These are phyloP conservation scores for Siphamia tubifer DNA, from an alignment of 2,113 vertebrate genomes.

Conservation along the genomic window DNA sequence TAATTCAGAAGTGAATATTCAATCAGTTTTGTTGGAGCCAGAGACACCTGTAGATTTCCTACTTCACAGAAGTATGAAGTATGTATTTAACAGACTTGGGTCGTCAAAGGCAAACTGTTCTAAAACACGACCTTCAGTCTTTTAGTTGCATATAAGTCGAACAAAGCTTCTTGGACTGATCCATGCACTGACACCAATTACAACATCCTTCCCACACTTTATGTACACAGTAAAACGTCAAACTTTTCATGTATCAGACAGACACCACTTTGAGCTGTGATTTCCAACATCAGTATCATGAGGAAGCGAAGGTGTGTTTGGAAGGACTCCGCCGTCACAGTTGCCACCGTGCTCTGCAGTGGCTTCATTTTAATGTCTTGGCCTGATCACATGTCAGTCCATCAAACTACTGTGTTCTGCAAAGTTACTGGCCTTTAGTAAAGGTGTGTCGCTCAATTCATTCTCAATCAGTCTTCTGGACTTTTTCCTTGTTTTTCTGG, in stretches of 20 bases:
- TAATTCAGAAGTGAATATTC: background rate
- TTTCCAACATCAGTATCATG: slow-evolving; percentile 17
- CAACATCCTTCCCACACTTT: slow-evolving; percentile 10
- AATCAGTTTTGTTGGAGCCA: background rate
- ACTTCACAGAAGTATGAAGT: slow-evolving; percentile 59
- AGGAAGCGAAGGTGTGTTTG: slow-evolving; percentile 19
- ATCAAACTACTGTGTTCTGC: slow-evolving; percentile 30
- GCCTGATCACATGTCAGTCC: background rate
- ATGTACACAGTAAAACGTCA: slow-evolving; percentile 36
- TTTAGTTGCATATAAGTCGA: slow-evolving; percentile 66
- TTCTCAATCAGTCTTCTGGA: slow-evolving; percentile 78
- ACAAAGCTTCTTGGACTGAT: slow-evolving; percentile 34
- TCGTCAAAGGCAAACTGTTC: slow-evolving; percentile 54
- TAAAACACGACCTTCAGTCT: slow-evolving; percentile 32
- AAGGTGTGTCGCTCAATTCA: background rate
- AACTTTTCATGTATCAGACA: slow-evolving; percentile 29
- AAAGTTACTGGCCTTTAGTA: slow-evolving; percentile 25
- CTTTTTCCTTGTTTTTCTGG: slow-evolving; percentile 86
- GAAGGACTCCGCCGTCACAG: slow-evolving; percentile 9
- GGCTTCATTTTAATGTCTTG: slow-evolving; percentile 1
- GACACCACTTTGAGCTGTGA: slow-evolving; percentile 1
- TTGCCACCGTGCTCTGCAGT: slow-evolving; percentile 13
- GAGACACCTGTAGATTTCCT: slow-evolving; percentile 23
- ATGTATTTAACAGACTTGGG: slow-evolving; percentile 37
- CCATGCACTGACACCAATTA: slow-evolving; percentile 48